Conservation (phyloP, 2,113 vertebrate genomes). For the Pygoscelis antarcticus region DNA sequence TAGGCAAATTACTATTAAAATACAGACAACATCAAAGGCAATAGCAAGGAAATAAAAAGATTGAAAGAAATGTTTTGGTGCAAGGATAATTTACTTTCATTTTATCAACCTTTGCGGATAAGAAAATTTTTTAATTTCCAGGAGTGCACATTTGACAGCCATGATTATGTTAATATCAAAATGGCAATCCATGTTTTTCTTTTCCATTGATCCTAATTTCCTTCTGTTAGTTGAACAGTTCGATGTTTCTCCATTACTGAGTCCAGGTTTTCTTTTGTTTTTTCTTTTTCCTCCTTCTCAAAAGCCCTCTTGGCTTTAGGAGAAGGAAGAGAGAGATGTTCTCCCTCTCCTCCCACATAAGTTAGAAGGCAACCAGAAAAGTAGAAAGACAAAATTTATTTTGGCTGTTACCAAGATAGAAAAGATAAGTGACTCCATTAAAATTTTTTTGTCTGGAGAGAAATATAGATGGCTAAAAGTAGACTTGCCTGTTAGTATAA, state of each 20-base stretch:
- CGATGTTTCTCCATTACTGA: neutral
- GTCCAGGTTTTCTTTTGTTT: neutral
- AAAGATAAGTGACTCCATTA: neutral
- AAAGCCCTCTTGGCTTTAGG: neutral
- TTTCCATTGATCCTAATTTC: neutral
- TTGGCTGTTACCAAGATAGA: neutral
- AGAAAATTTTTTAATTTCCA: neutral
- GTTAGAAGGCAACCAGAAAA: neutral
- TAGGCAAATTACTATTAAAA: constrained; percentile 37
- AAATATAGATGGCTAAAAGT: neutral
- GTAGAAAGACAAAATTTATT: neutral
- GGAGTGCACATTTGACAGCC: neutral
- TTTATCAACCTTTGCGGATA: neutral
- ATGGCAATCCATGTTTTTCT: neutral
- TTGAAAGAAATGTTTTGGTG: neutral
- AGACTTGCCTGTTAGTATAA: neutral
- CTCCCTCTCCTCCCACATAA: neutral
- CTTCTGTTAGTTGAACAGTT: neutral
- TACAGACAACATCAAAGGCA: constrained; percentile 22
- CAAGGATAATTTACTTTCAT: neutral
- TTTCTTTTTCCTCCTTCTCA: neutral
- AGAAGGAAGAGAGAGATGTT: neutral
- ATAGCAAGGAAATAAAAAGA: constrained; percentile 6
- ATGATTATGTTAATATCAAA: neutral
- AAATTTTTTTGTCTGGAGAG: neutral